phyloP scores from a whole-genome alignment of 35 echinoderm and acorn worm species.

The Lytechinus pictus region DNA sequence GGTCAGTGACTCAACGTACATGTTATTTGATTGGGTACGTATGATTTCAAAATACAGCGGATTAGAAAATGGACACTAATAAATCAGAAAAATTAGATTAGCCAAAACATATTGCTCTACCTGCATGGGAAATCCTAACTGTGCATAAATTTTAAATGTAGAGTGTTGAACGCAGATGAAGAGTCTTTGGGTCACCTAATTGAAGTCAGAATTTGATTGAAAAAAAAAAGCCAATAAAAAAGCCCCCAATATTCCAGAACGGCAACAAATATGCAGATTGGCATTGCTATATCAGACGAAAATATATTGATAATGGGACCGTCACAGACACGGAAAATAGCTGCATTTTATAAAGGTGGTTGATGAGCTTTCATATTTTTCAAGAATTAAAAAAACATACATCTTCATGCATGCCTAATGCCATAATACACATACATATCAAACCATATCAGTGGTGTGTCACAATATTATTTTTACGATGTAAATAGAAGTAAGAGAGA shows the following conservation, averaged over 20 bases:
- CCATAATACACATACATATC: too few relatives aligned
- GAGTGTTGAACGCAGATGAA: background rate
- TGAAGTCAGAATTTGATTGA: background rate
- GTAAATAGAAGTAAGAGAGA: background rate
- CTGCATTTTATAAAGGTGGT: too few relatives aligned
- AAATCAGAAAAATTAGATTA: background rate
- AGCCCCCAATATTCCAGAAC: too few relatives aligned
- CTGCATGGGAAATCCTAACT: background rate
- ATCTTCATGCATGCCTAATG: too few relatives aligned
- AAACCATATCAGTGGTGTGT: background rate
- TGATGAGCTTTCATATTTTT: too few relatives aligned
- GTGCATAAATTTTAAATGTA: background rate
- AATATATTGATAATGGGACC: too few relatives aligned
- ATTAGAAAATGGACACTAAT: background rate
- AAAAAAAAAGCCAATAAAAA: too few relatives aligned
- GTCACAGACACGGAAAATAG: too few relatives aligned
- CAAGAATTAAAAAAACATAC: too few relatives aligned
- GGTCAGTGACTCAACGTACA: slow-evolving; percentile 1
- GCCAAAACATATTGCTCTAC: background rate
- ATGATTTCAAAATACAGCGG: background rate
- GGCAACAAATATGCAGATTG: too few relatives aligned
- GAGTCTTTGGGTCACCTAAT: background rate
- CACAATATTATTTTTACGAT: background rate
- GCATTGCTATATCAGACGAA: too few relatives aligned
- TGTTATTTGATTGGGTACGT: background rate